Conservation (phyloP, 2,888 invertebrate genomes). For the Liodrosophila aerea region DNA sequence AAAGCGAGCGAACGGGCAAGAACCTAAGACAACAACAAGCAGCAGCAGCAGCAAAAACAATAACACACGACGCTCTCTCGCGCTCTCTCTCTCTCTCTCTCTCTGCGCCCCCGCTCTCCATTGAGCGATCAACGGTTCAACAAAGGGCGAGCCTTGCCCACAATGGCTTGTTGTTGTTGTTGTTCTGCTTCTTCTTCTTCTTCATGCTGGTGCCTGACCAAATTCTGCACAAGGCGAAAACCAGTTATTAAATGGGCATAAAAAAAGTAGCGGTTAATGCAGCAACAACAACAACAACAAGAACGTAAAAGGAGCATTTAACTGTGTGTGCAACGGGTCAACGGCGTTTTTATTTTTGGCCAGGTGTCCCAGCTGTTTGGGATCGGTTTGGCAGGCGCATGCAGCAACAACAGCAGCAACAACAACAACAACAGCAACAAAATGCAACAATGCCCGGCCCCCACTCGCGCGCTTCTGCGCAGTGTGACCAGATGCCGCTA, state of each 20-base stretch:
- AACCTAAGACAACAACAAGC: constrained; percentile 60
- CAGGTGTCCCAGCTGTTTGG: constrained; percentile 37
- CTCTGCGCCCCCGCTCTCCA: not conserved
- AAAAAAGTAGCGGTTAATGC: constrained; percentile 1
- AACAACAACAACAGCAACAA: too few species aligned
- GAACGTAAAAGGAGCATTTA: constrained; percentile 19
- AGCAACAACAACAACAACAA: too few species aligned
- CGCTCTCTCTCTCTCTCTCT: constrained; percentile 1
- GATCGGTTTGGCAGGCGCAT: too few species aligned
- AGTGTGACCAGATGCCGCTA: constrained; percentile 24
- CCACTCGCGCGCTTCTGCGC: constrained; percentile 24
- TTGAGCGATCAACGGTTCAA: constrained; percentile 42
- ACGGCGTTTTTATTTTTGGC: constrained; percentile 22
- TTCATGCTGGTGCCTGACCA: constrained; percentile 24
- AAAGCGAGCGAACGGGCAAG: constrained; percentile 34
- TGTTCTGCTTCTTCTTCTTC: too few species aligned
- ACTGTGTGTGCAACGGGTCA: constrained; percentile 36
- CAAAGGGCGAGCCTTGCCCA: constrained; percentile 18
- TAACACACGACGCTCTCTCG: constrained; percentile 24
- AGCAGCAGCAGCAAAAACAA: constrained; percentile 5
- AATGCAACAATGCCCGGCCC: constrained; percentile 1
- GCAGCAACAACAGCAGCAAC: constrained; percentile 29
- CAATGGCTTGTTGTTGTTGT: constrained; percentile 8
- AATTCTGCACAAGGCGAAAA: constrained; percentile 39
- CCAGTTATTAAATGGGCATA: constrained; percentile 34